Evolutionary conservation across 2,888 invertebrate genomes (phyloP).

Genomic region (Gymnosoma rotundatum): DNA sequence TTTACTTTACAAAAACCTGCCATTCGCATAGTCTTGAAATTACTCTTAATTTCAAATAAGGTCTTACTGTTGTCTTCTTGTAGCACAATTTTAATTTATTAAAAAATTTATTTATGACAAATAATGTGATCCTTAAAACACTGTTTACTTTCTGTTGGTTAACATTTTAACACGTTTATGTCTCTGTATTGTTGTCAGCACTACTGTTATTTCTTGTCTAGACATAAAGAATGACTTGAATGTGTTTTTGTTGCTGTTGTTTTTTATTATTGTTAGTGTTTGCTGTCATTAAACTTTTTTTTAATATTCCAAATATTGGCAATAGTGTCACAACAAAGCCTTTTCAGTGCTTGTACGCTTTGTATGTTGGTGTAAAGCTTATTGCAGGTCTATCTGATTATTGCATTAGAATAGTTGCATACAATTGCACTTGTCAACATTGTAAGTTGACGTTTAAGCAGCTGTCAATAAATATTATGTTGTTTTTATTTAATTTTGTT

Average conservation of each 20-base stretch:
- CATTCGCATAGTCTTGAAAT: too few relatives aligned
- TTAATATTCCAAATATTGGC: slow-evolving; percentile 50
- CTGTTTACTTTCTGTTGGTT: slow-evolving; percentile 17
- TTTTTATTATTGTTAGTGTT: slow-evolving; percentile 9
- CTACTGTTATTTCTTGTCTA: slow-evolving; percentile 71
- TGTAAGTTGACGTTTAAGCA: slow-evolving; percentile 65
- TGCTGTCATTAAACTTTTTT: slow-evolving; percentile 23
- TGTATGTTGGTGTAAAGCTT: slow-evolving; percentile 10
- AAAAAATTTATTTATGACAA: too few relatives aligned
- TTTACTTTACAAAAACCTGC: too few relatives aligned
- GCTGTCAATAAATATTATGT: slow-evolving; percentile 63
- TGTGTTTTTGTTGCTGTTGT: slow-evolving; percentile 32
- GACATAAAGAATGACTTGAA: slow-evolving; percentile 66
- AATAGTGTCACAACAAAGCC: slow-evolving; percentile 35
- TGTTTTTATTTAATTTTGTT: slow-evolving; percentile 36
- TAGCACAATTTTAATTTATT: too few relatives aligned
- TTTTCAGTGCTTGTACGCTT: slow-evolving; percentile 20
- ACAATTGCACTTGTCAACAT: slow-evolving; percentile 45
- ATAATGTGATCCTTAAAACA: neutral
- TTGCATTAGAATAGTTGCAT: slow-evolving; percentile 29
- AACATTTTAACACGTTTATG: slow-evolving; percentile 29
- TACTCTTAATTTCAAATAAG: too few relatives aligned
- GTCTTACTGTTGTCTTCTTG: too few relatives aligned
- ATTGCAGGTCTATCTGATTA: slow-evolving; percentile 9
- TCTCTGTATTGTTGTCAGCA: slow-evolving; percentile 32